A percentile compares a stretch with the other conserved stretches of the same genome.
These are phyloP conservation scores for Athalia cordata DNA, from an alignment of 2,888 invertebrate genomes.

Conservation along the genomic window DNA sequence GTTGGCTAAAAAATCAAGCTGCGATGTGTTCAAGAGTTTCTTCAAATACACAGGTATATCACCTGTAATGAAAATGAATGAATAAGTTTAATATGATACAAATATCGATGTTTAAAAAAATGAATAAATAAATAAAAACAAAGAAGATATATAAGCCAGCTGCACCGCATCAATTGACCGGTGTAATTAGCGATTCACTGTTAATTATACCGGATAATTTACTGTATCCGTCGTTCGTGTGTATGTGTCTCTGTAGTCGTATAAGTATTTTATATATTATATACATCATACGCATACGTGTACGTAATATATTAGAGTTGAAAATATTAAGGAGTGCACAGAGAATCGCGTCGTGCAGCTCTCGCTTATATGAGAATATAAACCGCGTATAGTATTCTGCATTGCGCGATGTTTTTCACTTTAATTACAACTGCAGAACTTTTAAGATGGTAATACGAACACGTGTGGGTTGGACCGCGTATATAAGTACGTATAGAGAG, in stretches of 20 bases:
- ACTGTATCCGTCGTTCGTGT: neutral
- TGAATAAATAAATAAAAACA: neutral
- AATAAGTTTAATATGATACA: no score
- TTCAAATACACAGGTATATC: no score
- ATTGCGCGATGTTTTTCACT: neutral
- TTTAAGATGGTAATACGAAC: neutral
- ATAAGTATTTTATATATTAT: no score
- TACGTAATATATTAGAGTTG: no score
- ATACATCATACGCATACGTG: no score
- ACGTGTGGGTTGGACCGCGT: conserved; percentile 20
- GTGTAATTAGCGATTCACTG: conserved; percentile 42
- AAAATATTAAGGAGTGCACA: no score
- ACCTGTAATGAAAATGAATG: no score
- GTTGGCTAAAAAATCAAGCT: no score
- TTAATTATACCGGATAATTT: conserved; percentile 40
- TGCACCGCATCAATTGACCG: conserved; percentile 8
- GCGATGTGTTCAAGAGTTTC: no score
- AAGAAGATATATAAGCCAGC: neutral
- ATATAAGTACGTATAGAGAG: neutral
- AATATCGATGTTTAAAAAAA: neutral
- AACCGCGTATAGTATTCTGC: neutral
- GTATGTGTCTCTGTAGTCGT: neutral
- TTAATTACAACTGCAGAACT: conserved; percentile 36
- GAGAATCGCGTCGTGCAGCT: no score
- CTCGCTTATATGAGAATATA: neutral